These are phyloP conservation scores for Drosophila nigrodunni DNA, from an alignment of 1,140 invertebrate genomes.

Conservation along the genomic window DNA sequence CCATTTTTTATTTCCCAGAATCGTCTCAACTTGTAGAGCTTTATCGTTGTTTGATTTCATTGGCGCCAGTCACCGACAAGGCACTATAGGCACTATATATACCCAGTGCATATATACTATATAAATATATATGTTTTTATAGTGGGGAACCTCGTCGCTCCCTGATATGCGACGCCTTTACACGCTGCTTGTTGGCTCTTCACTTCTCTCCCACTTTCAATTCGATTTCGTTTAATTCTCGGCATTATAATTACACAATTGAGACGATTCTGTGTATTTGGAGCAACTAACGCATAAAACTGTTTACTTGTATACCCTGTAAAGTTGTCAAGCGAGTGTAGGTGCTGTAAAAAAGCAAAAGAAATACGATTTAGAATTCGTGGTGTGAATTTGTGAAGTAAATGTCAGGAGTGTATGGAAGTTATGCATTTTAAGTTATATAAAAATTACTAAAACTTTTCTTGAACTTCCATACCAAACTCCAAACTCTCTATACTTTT, in stretches of 20 bases:
- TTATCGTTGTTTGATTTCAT: slow-evolving; percentile 60
- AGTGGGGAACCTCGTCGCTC: slow-evolving; percentile 8
- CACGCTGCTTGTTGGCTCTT: slow-evolving; percentile 35
- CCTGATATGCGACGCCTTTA: slow-evolving; percentile 12
- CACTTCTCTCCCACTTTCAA: slow-evolving; percentile 20
- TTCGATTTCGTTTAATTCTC: slow-evolving; percentile 56
- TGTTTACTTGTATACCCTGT: slow-evolving; percentile 17
- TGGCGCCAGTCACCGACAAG: slow-evolving; percentile 59
- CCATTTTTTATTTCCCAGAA: slow-evolving; percentile 28
- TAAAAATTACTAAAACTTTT: no score
- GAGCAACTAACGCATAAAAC: slow-evolving; percentile 25
- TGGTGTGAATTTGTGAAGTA: no score
- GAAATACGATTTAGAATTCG: no score
- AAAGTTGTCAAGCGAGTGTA: neutral
- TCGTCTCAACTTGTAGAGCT: slow-evolving; percentile 55
- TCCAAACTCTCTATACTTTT: no score
- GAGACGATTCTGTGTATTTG: slow-evolving; percentile 24
- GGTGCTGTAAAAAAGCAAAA: neutral
- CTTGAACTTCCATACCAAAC: no score
- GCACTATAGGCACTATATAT: slow-evolving; percentile 19
- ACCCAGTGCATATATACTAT: neutral
- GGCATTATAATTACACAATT: slow-evolving; percentile 52
- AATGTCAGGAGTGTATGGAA: no score
- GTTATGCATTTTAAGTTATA: no score
- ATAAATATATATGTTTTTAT: no score